These are phyloP conservation scores for Tyria jacobaeae DNA, from an alignment of 2,888 invertebrate species.

Conservation along the genomic window DNA sequence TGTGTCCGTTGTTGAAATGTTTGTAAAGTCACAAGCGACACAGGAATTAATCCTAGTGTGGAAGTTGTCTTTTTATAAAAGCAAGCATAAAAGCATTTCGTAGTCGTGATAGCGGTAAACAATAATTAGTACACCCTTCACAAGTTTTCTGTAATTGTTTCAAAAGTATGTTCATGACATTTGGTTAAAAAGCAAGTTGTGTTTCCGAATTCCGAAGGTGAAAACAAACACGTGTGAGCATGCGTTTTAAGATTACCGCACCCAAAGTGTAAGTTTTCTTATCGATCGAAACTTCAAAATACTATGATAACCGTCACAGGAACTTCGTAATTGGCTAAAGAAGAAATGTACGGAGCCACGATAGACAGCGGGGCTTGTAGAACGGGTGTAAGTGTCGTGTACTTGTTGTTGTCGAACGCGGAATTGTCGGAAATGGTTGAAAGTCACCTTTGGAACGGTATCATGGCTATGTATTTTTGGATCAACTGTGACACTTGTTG, in stretches of 20 bases:
- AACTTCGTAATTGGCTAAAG: conserved; percentile 42
- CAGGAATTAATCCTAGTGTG: no score
- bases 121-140: conserved; percentile 3
- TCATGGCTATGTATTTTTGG: conserved; percentile 16
- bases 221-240: conserved; percentile 29
- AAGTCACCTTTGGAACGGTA: conserved; percentile 22
- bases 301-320: conserved; percentile 50
- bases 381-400: conserved; percentile 4
- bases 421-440: conserved; percentile 17
- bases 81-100: no score
- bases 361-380: conserved; percentile 42
- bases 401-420: conserved; percentile 18
- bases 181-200: conserved; percentile 32
- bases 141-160: conserved; percentile 3
- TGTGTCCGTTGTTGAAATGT: no score
- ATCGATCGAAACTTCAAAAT: conserved; percentile 43
- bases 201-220: conserved; percentile 32
- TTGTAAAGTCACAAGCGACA: no score
- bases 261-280: conserved; percentile 35
- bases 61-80: no score
- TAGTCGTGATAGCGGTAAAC: conserved; percentile 1
- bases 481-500: conserved; percentile 1
- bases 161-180: conserved; percentile 38
- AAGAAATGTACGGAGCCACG: conserved; percentile 38
- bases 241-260: conserved; percentile 31